Base-by-base conservation (phyloP, 2,888 invertebrate genomes). In the Clepsis dumicolana region DNA sequence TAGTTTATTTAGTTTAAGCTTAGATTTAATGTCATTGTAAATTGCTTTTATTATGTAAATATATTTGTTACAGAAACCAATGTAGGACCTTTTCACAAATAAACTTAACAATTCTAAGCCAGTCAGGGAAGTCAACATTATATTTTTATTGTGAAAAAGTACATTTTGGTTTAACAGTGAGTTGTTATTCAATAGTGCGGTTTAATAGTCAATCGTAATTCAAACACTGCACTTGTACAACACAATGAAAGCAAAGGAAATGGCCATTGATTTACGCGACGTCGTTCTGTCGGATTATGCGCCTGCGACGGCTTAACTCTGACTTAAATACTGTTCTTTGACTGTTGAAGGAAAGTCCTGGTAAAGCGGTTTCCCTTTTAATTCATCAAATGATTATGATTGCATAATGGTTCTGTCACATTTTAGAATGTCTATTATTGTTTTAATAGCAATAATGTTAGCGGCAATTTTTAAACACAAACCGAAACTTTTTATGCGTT, bases 251-350 rank as follows among this genome's bases (percentile, higher is more conserved):
- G 63, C 72, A 75, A 77, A 70, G 63, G 73, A 75, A 77, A 81
- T 77, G 77, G 70, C 71, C 74, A 76, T 77, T 84, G 83, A 84
- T 84, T 84, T 84, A 83, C 79, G 76, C 70, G 76, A 77, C 79
- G 74, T 71, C 69, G 65, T 76, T 74, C 74, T 76, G 78, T 74
- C 68, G 75, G 74, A 75, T 77, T 72, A 72, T 75, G 65, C 72
- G 71, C 74, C 65, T 72, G 75, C 72, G 75, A 63, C 56, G 66
- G 61, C 57, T 64, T 70, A 63, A 35, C 21, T 35, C 4, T 4
- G 24, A 48, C 61, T 61, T 61, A 50, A 61, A 25, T 21, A 21
- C 18, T 8, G 29, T 21, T 29, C 27, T 44, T 60, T 60, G 27
- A 60, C 16, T 41, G 59, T 27, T 18, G 18, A 35, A 56, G 35